Percentiles rank a stretch among this genome's conserved stretches.
phyloP scores from a whole-genome alignment of 2,888 invertebrate species.

The Andrena flavipes region DNA sequence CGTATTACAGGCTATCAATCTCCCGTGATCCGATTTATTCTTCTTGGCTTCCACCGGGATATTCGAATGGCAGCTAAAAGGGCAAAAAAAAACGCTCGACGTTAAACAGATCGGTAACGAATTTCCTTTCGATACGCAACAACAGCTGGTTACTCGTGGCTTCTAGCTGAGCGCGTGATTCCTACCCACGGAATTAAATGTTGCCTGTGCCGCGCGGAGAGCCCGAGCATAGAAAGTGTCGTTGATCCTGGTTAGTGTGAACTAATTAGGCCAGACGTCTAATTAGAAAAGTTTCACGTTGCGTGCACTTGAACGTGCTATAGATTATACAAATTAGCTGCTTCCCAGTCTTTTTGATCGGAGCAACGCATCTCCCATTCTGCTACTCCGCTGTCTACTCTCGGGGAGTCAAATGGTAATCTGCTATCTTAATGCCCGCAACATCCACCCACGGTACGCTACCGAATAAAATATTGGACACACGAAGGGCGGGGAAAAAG shows the following conservation, averaged over 20 bases:
- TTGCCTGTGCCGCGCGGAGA: background rate
- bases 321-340: conserved; percentile 24
- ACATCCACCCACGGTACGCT: background rate
- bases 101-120: background rate
- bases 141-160: no score
- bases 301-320: conserved; percentile 20
- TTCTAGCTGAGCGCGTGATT: no score
- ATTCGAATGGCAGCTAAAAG: background rate
- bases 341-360: background rate
- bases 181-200: no score
- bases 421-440: background rate
- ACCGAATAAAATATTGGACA: conserved; percentile 21
- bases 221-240: conserved; percentile 1
- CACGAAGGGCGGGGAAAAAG: background rate
- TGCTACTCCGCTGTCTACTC: background rate
- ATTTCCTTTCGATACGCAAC: background rate
- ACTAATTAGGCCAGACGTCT: conserved; percentile 30
- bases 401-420: background rate
- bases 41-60: background rate
- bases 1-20: conserved; percentile 8
- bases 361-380: background rate
- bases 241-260: conserved; percentile 16
- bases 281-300: conserved; percentile 17
- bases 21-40: conserved; percentile 7
- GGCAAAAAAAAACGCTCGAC: background rate